Evolutionary conservation across 2,888 invertebrate genomes (phyloP), one percentile per base, ranked within the genome.

Genomic region (Rhamnusium bicolor): DNA sequence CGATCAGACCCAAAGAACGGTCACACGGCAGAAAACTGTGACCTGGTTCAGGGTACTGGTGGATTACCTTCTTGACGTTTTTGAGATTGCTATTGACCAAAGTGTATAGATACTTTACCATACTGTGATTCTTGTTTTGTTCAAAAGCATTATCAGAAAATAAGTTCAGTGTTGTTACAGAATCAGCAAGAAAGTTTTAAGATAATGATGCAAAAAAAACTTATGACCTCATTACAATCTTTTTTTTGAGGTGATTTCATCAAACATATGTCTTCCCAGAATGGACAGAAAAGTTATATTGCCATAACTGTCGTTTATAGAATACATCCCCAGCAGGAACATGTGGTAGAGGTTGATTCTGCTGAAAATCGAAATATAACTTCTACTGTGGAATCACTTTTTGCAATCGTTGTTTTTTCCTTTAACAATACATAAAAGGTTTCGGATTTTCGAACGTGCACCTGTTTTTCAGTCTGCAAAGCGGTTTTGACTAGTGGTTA

Each of bases 301-400:
- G 66, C 70, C 66, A 80, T 8, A 78, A 51, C 66, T 80, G 79
- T 2, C 77, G 62, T 46, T 77, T 75, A 51, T 79, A 80, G 58
- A 82, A 82, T 8, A 76, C 78, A 49, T 81, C 77, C 53, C 79
- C 79, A 19, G 71, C 70, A 19, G 77, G 75, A 54, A 79, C 32
- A 18, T 76, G 61, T 18, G 77, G 77, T 10, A 79, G 32, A 2
- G 80, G 78, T 7, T 80, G 54, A 61, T 82, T 82, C 63, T 81
- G 81, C 63, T 77, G 79, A 56, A 61, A 80, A 47, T 80, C 78
- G 75, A 80, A 81, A 60, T 63, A 67, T 29, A 27, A 78, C 77
- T 19, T 80, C 77, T 46, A 79, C 69, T n/a, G 60, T 21, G 6
- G 65, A 68, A 68, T 78, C 75, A 21, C 56, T 53, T 67, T 74